Evolutionary conservation across 2,888 invertebrate genomes (phyloP).

Genomic region (Colletes collaris): DNA sequence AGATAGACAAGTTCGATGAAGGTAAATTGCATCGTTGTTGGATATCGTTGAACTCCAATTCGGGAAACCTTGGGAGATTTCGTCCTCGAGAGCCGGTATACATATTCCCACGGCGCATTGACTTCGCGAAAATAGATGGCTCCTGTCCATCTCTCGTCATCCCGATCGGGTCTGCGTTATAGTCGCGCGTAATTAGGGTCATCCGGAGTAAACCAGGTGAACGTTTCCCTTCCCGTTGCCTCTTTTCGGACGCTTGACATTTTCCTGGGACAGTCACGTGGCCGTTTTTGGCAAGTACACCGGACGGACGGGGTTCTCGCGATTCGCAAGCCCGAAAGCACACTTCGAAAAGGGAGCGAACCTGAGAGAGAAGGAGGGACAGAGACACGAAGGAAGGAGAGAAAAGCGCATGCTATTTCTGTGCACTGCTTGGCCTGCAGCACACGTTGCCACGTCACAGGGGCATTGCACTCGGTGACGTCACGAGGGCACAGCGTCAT

Average conservation of each 20-base stretch:
- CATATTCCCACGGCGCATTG: slow-evolving; percentile 7
- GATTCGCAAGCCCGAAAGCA: slow-evolving; percentile 51
- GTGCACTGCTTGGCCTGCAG: slow-evolving; percentile 71
- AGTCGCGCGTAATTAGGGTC: slow-evolving; percentile 52
- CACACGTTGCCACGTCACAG: slow-evolving; percentile 77
- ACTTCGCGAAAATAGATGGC: slow-evolving; percentile 14
- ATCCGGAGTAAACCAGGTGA: slow-evolving; percentile 55
- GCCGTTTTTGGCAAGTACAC: slow-evolving; percentile 61
- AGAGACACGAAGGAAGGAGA: slow-evolving; percentile 9
- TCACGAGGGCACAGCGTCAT: slow-evolving; percentile 80
- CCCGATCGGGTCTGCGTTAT: not conserved
- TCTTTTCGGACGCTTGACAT: slow-evolving; percentile 57
- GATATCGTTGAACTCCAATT: not conserved
- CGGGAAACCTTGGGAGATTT: slow-evolving; percentile 16
- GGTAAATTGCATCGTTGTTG: slow-evolving; percentile 7
- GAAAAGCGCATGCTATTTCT: slow-evolving; percentile 71
- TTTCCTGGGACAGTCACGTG: slow-evolving; percentile 60
- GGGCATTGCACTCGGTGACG: slow-evolving; percentile 81
- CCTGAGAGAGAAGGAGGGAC: slow-evolving; percentile 3
- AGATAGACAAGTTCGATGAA: slow-evolving; percentile 8
- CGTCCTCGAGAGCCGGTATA: not conserved
- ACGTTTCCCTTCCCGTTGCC: slow-evolving; percentile 35
- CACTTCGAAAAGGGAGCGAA: slow-evolving; percentile 59
- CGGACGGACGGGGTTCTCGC: slow-evolving; percentile 39
- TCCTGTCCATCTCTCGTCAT: not conserved